Percentiles rank a stretch among this genome's conserved stretches.
Evolutionary conservation across 2,888 invertebrate genomes (phyloP).

Genomic region (Odontocolon sp.): DNA sequence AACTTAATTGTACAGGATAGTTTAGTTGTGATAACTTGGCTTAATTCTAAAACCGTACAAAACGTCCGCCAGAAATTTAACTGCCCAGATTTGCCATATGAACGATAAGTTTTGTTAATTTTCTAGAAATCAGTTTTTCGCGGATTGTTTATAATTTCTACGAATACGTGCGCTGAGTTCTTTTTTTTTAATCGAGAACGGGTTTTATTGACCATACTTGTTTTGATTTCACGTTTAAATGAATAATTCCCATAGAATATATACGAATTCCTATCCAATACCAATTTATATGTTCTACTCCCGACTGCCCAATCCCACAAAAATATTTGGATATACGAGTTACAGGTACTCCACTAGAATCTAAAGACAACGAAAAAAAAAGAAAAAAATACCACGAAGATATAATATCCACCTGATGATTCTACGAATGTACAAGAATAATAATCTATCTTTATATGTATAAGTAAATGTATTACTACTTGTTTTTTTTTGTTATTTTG

Average conservation of each 20-base stretch:
- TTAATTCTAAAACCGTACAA: slow-evolving; percentile 60
- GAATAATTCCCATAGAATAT: not conserved
- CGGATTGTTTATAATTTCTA: slow-evolving; percentile 22
- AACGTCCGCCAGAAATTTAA: slow-evolving; percentile 59
- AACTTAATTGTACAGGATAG: slow-evolving; percentile 31
- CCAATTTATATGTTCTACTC: slow-evolving; percentile 5
- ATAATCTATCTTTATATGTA: slow-evolving; percentile 50
- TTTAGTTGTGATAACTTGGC: slow-evolving; percentile 25
- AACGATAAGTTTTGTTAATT: slow-evolving; percentile 22
- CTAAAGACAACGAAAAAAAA: slow-evolving; percentile 39
- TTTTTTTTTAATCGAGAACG: slow-evolving; percentile 30
- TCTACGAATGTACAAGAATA: slow-evolving; percentile 64
- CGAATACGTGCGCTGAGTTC: slow-evolving; percentile 6
- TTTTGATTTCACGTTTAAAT: slow-evolving; percentile 51
- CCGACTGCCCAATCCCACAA: slow-evolving; percentile 34
- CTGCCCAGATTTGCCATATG: slow-evolving; percentile 13
- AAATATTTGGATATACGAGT: slow-evolving; percentile 53
- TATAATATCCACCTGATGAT: slow-evolving; percentile 32
- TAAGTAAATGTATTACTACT: slow-evolving; percentile 22
- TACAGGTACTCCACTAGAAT: slow-evolving; percentile 50
- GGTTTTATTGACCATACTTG: slow-evolving; percentile 36
- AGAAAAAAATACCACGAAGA: too few relatives aligned
- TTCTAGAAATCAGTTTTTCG: not conserved
- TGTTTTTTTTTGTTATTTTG: slow-evolving; percentile 26
- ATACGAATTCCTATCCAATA: slow-evolving; percentile 6